A percentile compares a stretch with the other conserved stretches of the same genome.
phyloP scores from a whole-genome alignment of 2,113 vertebrate genomes.

The Cricetomys ansorgei region DNA sequence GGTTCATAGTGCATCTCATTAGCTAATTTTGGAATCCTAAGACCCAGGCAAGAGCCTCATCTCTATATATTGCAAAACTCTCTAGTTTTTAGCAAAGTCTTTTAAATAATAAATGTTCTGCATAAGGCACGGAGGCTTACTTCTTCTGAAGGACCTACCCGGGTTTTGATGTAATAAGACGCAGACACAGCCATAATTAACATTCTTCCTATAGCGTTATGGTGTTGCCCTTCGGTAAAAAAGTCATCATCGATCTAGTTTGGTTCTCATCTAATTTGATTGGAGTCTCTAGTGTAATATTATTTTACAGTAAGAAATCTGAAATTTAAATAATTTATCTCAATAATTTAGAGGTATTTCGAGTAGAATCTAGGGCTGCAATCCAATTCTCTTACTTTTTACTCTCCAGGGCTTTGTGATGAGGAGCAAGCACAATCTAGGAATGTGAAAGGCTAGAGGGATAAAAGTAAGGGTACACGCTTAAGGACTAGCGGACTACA shows the following conservation, averaged over 20 bases:
- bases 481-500: not conserved
- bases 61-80: constrained; percentile 20
- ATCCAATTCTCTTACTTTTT: not conserved
- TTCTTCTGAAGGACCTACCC: constrained; percentile 29
- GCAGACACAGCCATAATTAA: not conserved
- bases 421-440: not conserved
- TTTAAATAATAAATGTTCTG: constrained; percentile 13
- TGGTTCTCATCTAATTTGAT: not conserved
- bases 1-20: not conserved
- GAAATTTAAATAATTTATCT: not conserved
- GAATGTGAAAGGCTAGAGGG: not conserved
- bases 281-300: not conserved
- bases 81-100: not conserved
- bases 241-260: not conserved
- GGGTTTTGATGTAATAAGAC: not conserved
- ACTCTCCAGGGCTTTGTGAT: not conserved
- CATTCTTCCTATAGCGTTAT: not conserved
- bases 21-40: constrained; percentile 26
- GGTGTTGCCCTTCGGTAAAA: not conserved
- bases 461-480: not conserved
- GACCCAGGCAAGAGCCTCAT: not conserved
- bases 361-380: not conserved
- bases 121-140: not conserved
- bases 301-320: constrained; percentile 24
- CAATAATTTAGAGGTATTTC: not conserved